Conservation (phyloP, 2,888 invertebrate genomes). For the Oligia fasciuncula region DNA sequence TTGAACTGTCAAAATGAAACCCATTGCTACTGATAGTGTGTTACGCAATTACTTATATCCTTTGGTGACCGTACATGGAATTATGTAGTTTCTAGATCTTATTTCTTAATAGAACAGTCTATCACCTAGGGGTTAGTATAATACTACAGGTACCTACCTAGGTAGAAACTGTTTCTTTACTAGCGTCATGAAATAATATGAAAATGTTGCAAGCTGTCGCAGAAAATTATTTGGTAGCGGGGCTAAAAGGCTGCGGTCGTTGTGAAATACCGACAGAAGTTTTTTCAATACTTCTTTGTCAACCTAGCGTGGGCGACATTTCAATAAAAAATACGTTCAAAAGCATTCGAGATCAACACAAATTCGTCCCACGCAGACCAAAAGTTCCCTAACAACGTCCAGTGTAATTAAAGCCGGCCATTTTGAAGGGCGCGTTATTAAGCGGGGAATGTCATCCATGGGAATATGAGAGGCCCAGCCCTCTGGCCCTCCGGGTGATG, state of each 20-base stretch:
- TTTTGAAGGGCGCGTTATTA: conserved; percentile 62
- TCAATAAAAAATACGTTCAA: conserved; percentile 12
- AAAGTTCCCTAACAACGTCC: conserved; percentile 22
- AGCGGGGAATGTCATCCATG: conserved; percentile 69
- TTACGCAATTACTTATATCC: too few species aligned
- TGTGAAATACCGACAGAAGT: not conserved
- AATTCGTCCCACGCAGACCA: conserved; percentile 3
- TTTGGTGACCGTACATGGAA: too few species aligned
- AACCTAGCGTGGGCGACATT: not conserved
- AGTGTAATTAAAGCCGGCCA: conserved; percentile 65
- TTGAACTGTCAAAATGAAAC: too few species aligned
- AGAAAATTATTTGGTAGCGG: not conserved
- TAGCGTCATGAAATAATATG: not conserved
- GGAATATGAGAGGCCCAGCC: conserved; percentile 68
- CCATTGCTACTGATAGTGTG: too few species aligned
- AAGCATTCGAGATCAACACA: conserved; percentile 21
- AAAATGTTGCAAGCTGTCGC: not conserved
- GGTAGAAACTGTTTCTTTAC: not conserved
- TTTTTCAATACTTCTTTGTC: not conserved
- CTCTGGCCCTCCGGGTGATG: conserved; percentile 51
- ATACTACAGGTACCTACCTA: too few species aligned
- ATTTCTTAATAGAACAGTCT: not conserved
- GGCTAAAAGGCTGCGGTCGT: not conserved
- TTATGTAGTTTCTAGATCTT: not conserved
- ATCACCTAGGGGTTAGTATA: too few species aligned